A percentile compares a stretch with the other conserved stretches of the same genome.
phyloP scores from a whole-genome alignment of 1,140 invertebrate genomes.

The Lucilia sericata region DNA sequence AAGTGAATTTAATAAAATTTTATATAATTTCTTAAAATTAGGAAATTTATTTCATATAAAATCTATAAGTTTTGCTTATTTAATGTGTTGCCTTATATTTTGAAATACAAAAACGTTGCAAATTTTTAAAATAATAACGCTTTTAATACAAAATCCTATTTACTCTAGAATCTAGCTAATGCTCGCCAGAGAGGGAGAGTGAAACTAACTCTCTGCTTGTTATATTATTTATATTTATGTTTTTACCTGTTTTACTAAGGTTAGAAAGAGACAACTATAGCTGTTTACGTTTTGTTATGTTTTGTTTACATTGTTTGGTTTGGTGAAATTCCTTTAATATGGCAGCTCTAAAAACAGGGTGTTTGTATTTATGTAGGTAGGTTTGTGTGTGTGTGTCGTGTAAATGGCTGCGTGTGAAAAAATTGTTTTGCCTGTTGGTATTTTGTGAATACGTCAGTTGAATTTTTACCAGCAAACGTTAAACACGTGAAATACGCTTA shows the following conservation, averaged over 20 bases:
- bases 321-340: neutral
- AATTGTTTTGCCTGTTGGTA: neutral
- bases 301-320: neutral
- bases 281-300: no score
- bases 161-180: no score
- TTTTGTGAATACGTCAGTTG: constrained; percentile 5
- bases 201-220: no score
- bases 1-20: no score
- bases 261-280: neutral
- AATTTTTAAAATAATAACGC: neutral
- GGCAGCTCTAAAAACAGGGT: neutral
- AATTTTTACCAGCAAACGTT: neutral
- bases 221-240: no score
- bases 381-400: neutral
- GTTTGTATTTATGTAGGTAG: neutral
- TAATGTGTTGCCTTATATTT: neutral
- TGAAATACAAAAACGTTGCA: constrained; percentile 13
- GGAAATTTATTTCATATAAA: no score
- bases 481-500: neutral
- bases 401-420: neutral
- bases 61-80: no score
- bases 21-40: no score
- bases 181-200: no score
- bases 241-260: neutral
- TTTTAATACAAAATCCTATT: neutral